Evolutionary conservation across 2,113 vertebrate genomes (phyloP), one percentile per base, ranked within the genome.

Genomic region (Corynorhinus townsendii): DNA sequence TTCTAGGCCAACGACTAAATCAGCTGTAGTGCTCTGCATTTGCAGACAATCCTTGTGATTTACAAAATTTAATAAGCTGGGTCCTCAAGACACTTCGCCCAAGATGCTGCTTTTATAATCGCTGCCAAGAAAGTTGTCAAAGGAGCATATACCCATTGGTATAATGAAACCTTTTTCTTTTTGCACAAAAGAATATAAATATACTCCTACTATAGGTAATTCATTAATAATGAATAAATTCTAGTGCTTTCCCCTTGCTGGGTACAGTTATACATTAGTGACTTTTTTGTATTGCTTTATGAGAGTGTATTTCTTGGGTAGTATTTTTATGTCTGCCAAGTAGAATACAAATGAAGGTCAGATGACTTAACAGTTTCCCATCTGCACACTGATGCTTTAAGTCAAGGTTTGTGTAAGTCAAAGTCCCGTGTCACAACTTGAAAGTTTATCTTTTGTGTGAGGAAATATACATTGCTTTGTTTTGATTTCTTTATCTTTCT

Each of bases 61-160:
- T 97, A 98, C 96, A 97, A 98, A 98, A 98, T 97, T 95, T 97
- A 98, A 98, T 97, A 97, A 98, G 90, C 93, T 96, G 19, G 54
- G 77, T 86, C 56, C 86, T 97, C 24, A 43, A 20, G 19, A 93
- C 11, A 0, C 72, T 97, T 92, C 49, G 82, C 90, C 68, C 73
- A 97, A 97, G 92, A 95, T 85, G 38, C 35, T 89, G 76, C 22
- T 97, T 97, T 97, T 97, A 52, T 62, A 97, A 56, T 19, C 26
- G 9, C 76, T 97, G 79, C 86, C 95, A 93, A 94, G 75, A 96
- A 97, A 33, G 14, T 86, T 97, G 88, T 96, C 96, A 97, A 96
- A 98, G 79, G 62, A 97, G 73, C 68, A 90, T 90, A 92, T 89
- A 92, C 54, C 12, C 94, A 84, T 75, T 75, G 87, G n/a, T 96